Evolutionary conservation across 2,113 vertebrate species (phyloP).

Genomic region (Turdus rufiventris): DNA sequence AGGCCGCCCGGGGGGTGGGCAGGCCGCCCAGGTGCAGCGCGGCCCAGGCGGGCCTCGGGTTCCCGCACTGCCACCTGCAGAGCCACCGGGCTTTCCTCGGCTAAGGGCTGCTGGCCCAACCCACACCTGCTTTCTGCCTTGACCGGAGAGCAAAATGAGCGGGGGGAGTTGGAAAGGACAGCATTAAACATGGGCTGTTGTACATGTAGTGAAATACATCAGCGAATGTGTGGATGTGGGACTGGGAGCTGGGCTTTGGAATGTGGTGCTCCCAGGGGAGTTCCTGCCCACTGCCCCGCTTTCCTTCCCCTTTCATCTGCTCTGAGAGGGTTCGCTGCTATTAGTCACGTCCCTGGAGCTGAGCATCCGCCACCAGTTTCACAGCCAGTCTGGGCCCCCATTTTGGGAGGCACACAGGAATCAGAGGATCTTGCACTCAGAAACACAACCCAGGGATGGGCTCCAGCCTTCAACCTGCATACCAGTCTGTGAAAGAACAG

Average conservation of each 20-base stretch:
- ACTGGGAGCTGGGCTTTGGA: not conserved
- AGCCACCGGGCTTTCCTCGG: too few relatives aligned
- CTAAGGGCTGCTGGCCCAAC: not conserved
- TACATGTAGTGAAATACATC: accelerated
- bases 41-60: not conserved
- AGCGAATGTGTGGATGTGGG: accelerated
- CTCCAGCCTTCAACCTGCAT: not conserved
- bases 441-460: not conserved
- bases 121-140: accelerated
- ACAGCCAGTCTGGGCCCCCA: accelerated
- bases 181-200: not conserved
- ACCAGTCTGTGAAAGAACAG: not conserved
- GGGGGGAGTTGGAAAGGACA: accelerated
- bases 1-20: too few relatives aligned
- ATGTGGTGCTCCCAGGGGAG: accelerated
- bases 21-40: not conserved
- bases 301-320: not conserved
- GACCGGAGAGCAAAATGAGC: accelerated
- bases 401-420: too few relatives aligned
- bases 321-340: accelerated
- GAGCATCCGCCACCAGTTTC: not conserved
- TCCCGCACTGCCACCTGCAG: too few relatives aligned
- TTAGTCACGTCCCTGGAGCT: not conserved
- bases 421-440: accelerated
- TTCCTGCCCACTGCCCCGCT: accelerated